Conservation (phyloP, 2,888 invertebrate species). For the Clitarchus hookeri region DNA sequence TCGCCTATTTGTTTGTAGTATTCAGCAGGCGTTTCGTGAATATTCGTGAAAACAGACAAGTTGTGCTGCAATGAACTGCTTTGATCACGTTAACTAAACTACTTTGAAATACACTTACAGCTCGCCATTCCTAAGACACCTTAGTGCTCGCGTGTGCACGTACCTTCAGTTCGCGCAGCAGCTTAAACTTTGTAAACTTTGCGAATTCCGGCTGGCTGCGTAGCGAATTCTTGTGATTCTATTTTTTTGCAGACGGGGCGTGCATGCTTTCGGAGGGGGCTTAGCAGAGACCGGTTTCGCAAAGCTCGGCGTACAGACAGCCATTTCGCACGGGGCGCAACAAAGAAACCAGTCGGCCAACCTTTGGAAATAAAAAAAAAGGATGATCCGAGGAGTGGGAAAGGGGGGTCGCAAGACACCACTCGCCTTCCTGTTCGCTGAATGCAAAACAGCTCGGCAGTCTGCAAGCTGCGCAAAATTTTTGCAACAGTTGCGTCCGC, state of each 20-base stretch:
- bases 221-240: too few relatives aligned
- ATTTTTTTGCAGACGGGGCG: not conserved
- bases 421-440: not conserved
- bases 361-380: not conserved
- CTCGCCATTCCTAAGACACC: too few relatives aligned
- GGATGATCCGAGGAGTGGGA: not conserved
- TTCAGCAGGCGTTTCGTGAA: too few relatives aligned
- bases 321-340: not conserved
- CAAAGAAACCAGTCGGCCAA: not conserved
- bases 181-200: too few relatives aligned
- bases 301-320: not conserved
- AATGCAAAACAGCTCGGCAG: not conserved
- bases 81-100: too few relatives aligned
- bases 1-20: too few relatives aligned
- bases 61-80: too few relatives aligned
- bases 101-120: too few relatives aligned
- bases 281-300: slow-evolving; percentile 1
- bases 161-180: too few relatives aligned
- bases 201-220: too few relatives aligned
- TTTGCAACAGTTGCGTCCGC: not conserved
- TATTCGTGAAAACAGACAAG: too few relatives aligned
- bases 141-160: too few relatives aligned
- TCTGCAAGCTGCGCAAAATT: not conserved
- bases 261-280: not conserved
- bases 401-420: not conserved